phyloP scores from a whole-genome alignment of 2,113 vertebrate genomes.

The Silurus asotus region DNA sequence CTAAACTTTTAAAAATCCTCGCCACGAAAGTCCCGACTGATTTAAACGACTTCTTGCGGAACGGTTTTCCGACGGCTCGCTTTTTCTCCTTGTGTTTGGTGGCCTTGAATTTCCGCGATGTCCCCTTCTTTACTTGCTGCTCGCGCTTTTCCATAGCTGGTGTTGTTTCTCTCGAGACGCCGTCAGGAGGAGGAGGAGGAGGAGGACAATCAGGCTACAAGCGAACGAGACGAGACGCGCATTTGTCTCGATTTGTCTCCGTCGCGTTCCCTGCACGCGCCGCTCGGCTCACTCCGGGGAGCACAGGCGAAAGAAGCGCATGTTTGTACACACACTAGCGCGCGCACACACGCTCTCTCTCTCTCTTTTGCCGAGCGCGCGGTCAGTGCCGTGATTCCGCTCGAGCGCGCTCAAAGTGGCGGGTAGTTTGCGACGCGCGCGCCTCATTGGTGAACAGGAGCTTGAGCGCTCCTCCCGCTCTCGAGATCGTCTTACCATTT shows the following conservation, averaged over 20 bases:
- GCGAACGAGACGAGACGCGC: not conserved
- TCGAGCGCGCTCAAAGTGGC: conserved; percentile 41
- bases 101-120: conserved; percentile 63
- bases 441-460: conserved; percentile 19
- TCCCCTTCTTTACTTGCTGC: conserved; percentile 36
- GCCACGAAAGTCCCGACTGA: conserved; percentile 89
- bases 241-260: not conserved
- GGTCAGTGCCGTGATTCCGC: conserved; percentile 11
- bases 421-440: not conserved
- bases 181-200: no score
- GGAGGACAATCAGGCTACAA: not conserved
- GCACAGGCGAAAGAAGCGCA: not conserved
- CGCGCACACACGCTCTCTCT: not conserved
- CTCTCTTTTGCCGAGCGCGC: not conserved
- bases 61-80: conserved; percentile 85
- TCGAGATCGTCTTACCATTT: not conserved
- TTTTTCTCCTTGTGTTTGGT: conserved; percentile 85
- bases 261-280: not conserved
- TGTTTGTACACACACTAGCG: not conserved
- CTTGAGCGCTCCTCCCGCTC: conserved; percentile 16
- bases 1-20: conserved; percentile 86
- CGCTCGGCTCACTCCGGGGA: not conserved
- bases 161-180: not conserved
- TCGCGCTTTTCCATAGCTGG: conserved; percentile 49
- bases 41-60: conserved; percentile 80